These are phyloP conservation scores for Mixornis gularis DNA, from an alignment of 2,113 vertebrate species.

Conservation along the genomic window DNA sequence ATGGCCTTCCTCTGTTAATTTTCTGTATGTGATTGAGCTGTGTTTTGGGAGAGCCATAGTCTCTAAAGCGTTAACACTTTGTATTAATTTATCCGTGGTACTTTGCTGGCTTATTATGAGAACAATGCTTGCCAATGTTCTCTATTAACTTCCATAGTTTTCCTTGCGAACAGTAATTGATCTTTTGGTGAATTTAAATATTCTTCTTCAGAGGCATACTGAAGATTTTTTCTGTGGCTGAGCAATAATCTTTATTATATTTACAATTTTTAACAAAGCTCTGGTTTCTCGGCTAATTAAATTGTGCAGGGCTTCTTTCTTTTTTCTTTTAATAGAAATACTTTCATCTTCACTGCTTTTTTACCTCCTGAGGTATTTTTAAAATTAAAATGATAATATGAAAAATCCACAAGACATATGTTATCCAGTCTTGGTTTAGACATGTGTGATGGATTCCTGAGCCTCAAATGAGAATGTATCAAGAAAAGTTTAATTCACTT, in stretches of 20 bases:
- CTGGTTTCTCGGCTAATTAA: slow-evolving; percentile 35
- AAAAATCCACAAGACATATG: not conserved
- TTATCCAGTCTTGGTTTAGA: slow-evolving; percentile 6
- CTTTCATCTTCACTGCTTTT: slow-evolving; percentile 7
- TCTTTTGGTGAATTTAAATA: slow-evolving; percentile 45
- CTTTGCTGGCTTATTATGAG: slow-evolving; percentile 18
- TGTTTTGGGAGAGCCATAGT: slow-evolving; percentile 10
- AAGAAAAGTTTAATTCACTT: slow-evolving; percentile 24
- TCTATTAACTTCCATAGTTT: slow-evolving; percentile 39
- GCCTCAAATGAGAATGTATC: not conserved
- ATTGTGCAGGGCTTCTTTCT: not conserved
- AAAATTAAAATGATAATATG: slow-evolving; percentile 24
- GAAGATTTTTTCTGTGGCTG: not conserved
- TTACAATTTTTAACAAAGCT: slow-evolving; percentile 30
- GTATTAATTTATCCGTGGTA: not conserved
- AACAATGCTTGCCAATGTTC: not conserved
- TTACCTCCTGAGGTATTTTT: slow-evolving; percentile 34
- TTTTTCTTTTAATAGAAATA: not conserved
- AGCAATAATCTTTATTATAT: slow-evolving; percentile 27
- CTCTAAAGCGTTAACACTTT: slow-evolving; percentile 17
- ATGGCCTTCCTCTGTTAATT: not conserved
- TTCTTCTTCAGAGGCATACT: slow-evolving; percentile 2
- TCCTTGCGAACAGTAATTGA: slow-evolving; percentile 46
- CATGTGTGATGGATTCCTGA: not conserved
- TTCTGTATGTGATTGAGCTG: slow-evolving; percentile 13